Evolutionary conservation across 2,797 vertebrate genomes (phyloP).

Genomic region (Pipistrellus nathusii): DNA sequence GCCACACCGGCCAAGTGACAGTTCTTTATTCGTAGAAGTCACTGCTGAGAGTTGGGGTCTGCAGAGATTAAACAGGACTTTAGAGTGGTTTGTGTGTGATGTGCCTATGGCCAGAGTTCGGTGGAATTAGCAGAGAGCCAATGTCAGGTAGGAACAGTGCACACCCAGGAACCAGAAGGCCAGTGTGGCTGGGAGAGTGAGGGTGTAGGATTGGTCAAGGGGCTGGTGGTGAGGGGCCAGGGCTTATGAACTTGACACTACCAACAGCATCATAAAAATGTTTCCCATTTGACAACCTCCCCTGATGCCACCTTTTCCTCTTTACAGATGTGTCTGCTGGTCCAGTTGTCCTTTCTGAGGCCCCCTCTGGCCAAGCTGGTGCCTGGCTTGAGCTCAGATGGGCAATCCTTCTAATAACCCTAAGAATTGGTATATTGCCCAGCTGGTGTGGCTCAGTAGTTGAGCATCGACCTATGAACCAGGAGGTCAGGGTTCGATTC

Average conservation of each 20-base stretch:
- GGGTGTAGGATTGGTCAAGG: background rate
- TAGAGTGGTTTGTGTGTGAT: background rate
- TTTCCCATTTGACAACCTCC: background rate
- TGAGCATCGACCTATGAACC: no score
- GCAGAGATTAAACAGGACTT: background rate
- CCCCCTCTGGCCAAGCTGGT: background rate
- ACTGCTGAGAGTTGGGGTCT: background rate
- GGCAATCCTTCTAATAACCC: background rate
- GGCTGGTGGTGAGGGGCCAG: background rate
- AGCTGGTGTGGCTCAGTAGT: no score
- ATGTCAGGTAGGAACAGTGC: background rate
- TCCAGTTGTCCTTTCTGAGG: background rate
- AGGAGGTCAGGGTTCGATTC: no score
- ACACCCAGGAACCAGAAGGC: background rate
- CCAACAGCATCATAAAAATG: background rate
- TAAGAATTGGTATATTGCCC: background rate
- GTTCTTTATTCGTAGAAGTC: constrained; percentile 56
- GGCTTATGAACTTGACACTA: background rate
- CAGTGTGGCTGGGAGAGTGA: fast-evolving
- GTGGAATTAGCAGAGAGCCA: background rate
- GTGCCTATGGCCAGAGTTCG: background rate
- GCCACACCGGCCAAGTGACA: background rate
- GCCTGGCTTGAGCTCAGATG: background rate
- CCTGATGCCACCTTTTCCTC: background rate
- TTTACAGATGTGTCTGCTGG: background rate